Base-by-base conservation (phyloP, 2,888 invertebrate species). In the Lacanobia oleracea region DNA sequence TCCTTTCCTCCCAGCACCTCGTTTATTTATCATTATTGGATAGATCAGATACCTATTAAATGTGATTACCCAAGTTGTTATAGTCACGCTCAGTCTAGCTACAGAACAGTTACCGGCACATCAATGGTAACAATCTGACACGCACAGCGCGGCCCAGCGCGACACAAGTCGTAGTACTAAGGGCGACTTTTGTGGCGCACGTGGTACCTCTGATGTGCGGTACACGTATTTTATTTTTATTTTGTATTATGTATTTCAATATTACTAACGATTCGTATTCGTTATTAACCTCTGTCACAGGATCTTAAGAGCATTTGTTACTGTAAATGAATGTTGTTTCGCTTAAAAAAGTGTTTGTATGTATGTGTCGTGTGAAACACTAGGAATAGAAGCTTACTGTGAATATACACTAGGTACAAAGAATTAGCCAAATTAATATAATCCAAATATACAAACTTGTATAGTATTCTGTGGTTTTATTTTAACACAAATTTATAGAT, bases 371-470 rank as follows among this genome's bases (percentile, higher is more conserved):
- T 79, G 82, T 82, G 62, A 73, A 80, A 79, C 69, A 81, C 72
- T 79, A 64, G 60, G 40, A 74, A 75, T 66, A 68, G 57, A 80
- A 76, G 82, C 83, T 84, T 80, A 76, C 61, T 86, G 81, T 87
- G 80, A 83, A 83, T 80, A 85, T 79, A 81, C 82, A 81, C 72
- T 90, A 89, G 87, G 89, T 92, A 92, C 91, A 92, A 93, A 91
- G 85, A 91, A 84, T 82, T 91, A 92, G 92, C 91, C 91, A 92
- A 93, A 93, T 88, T 88, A 87, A 89, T 87, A 85, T 77, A 88
- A 91, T 89, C 70, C 90, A 91, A 91, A 88, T 83, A 86, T 89
- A 88, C 88, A 87, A 72, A 84, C 70, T 86, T 88, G 67, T 70
- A 78, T 72, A 79, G 21, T 57, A 67, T 72, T 76, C 3, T 77